Base-by-base conservation (phyloP, 2,797 vertebrate species). In the Cottoperca gobio region DNA sequence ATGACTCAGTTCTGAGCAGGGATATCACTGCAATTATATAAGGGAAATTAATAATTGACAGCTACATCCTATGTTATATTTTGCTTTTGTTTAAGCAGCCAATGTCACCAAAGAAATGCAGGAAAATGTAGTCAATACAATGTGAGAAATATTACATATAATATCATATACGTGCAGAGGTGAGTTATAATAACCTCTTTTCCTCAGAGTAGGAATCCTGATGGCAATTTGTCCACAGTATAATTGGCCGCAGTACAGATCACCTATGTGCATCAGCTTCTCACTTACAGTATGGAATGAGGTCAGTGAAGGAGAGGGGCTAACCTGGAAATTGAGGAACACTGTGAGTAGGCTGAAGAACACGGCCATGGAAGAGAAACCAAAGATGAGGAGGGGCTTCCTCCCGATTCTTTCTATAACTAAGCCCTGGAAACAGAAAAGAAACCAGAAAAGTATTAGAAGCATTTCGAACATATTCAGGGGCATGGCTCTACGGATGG, bases 251-350 rank as follows among this genome's bases (percentile, higher is more conserved):
- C 26, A 35, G 16, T 5, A 9, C 11, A 40, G 33, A 57, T 31
- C 23, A 5, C 37, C 39, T 12, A 1, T 57, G 16, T 54, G 61
- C 13, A 62, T 42, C 33, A 49, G 2, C 24, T 40, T 40, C 45
- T 55, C 35, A 66, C 16, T 31, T 16, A 24, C n/a, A 60, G 35
- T 60, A 8, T 39, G 6, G 35, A 62, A 58, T 46, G 50, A 76
- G 74, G 33, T 46, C 49, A 62, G 46, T 43, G 35, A 63, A 53
- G 23, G 57, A 43, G n/a, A 52, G 35, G 0, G 11, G 19, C 57
- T 89, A 83, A 99, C 98, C 97, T 99, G 97, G 28, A 99, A 92
- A 23, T 93, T 95, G 78, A 99, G 94, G 1, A 96, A 97, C 59
- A 96, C 43, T 0, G 97, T 99, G 78, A 99, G 96, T 0, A 96